phyloP scores from a whole-genome alignment of 2,797 vertebrate species.

The Cygnus olor region DNA sequence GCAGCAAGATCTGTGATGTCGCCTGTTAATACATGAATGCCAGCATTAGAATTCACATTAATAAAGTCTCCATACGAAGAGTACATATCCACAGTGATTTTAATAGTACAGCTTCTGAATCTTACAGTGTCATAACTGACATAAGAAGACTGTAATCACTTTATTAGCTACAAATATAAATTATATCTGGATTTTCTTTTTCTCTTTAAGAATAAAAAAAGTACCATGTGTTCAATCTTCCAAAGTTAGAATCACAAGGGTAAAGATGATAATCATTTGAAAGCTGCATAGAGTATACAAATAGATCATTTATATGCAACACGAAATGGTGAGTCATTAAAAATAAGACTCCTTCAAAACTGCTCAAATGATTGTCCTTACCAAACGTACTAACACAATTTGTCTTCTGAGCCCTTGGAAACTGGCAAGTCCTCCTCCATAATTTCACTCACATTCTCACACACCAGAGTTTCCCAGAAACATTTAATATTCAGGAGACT shows the following conservation, averaged over 20 bases:
- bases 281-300: slow-evolving; percentile 1
- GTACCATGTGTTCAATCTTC: neutral
- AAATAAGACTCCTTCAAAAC: neutral
- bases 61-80: neutral
- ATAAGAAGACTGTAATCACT: slow-evolving; percentile 6
- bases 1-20: neutral
- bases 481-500: neutral
- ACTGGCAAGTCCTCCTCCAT: neutral
- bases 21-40: neutral
- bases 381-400: neutral
- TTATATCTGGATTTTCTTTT: slow-evolving; percentile 35
- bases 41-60: neutral
- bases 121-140: neutral
- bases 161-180: slow-evolving; percentile 64
- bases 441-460: neutral
- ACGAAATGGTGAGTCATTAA: neutral
- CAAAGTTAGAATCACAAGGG: neutral
- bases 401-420: neutral
- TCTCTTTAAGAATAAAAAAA: slow-evolving; percentile 43
- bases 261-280: neutral
- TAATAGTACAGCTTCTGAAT: slow-evolving; percentile 49
- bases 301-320: slow-evolving; percentile 3
- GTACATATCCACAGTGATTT: slow-evolving; percentile 28
- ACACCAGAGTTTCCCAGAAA: slow-evolving; percentile 15
- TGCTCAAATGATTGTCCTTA: neutral